Base-by-base conservation (phyloP, 2,113 vertebrate species). In the Bufo gargarizans region DNA sequence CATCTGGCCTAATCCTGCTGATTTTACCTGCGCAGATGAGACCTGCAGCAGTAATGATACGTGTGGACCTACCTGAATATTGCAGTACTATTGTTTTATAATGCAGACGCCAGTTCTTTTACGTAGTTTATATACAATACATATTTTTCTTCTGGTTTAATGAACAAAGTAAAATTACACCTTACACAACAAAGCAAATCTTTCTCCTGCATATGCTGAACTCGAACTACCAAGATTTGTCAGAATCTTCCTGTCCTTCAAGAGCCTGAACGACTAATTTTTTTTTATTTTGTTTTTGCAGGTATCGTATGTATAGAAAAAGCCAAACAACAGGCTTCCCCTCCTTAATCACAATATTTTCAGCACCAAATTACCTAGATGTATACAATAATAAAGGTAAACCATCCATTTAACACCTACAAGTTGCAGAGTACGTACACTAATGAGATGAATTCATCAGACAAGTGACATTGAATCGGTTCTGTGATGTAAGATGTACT, bases 341-440 rank as follows among this genome's bases (percentile, higher is more conserved):
- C 19, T 99, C 98, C 16, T 96, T 99, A 92, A 99, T 99, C 92
- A 99, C 98, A 91, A 99, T 99, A 93, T 99, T 99, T 95, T 99
- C 98, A 90, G 98, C 98, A 91, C 98, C 98, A 90, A 99, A 99
- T 94, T 99, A 99, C 94, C 94, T 99, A 97, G 98, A 99, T 92
- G 98, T 99, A 91, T 99, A 99, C 96, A 99, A 99, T 95, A 99
- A 99, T 94, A 99, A 99, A 98, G 98, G 98, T 99, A 95, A 94
- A 93, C 4, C 45, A 76, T 43, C 67, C 33, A 22, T 43, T 14
- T 71, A 43, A 43, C 17, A 20, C 33, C 5, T 14, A 4, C 16
- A 5, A 14, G 69, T 71, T 69, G n/a, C 10, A 33, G 12, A 22
- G 11, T 33, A 2, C 22, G 45, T 1, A 14, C 12, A 71, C 12